A percentile compares a stretch with the other conserved stretches of the same genome.
Conservation (phyloP, 1,140 invertebrate genomes). For the Danaus melanippus region DNA sequence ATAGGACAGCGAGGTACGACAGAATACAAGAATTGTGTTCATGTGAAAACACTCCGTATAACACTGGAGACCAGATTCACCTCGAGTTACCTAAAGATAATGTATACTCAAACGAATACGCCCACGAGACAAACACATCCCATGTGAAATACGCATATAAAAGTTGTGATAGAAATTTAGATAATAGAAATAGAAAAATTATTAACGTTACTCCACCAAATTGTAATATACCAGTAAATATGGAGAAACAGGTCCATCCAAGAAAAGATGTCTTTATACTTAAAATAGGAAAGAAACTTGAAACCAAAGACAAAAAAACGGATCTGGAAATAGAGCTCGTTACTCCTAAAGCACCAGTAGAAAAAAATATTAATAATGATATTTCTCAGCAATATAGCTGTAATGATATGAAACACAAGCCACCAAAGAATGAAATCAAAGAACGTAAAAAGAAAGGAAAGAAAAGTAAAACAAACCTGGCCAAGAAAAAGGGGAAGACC, state of each 20-base stretch:
- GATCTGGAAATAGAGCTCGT: slow-evolving; percentile 63
- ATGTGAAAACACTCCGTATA: slow-evolving; percentile 49
- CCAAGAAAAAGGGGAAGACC: slow-evolving; percentile 28
- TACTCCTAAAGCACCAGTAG: slow-evolving; percentile 45
- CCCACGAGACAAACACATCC: slow-evolving; percentile 38
- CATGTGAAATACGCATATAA: slow-evolving; percentile 56
- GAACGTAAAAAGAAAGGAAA: slow-evolving; percentile 28
- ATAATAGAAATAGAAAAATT: slow-evolving; percentile 44
- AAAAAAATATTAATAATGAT: slow-evolving; percentile 29
- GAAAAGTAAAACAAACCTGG: slow-evolving; percentile 27
- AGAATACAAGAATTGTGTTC: slow-evolving; percentile 54
- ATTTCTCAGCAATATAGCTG: slow-evolving; percentile 45
- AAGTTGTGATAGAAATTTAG: slow-evolving; percentile 29
- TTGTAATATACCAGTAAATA: slow-evolving; percentile 47
- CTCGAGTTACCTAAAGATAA: slow-evolving; percentile 48
- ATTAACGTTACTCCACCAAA: slow-evolving; percentile 56
- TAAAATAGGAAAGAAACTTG: slow-evolving; percentile 63
- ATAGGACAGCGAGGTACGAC: slow-evolving; percentile 52
- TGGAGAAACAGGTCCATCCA: slow-evolving; percentile 49
- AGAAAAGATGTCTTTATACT: slow-evolving; percentile 61
- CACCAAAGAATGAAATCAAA: slow-evolving; percentile 24
- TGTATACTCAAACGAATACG: slow-evolving; percentile 23
- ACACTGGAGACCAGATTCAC: slow-evolving; percentile 59
- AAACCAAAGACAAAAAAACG: slow-evolving; percentile 62
- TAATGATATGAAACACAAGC: slow-evolving; percentile 28